Conservation (phyloP, 2,888 invertebrate species). For the Ctenicera cuprea region DNA sequence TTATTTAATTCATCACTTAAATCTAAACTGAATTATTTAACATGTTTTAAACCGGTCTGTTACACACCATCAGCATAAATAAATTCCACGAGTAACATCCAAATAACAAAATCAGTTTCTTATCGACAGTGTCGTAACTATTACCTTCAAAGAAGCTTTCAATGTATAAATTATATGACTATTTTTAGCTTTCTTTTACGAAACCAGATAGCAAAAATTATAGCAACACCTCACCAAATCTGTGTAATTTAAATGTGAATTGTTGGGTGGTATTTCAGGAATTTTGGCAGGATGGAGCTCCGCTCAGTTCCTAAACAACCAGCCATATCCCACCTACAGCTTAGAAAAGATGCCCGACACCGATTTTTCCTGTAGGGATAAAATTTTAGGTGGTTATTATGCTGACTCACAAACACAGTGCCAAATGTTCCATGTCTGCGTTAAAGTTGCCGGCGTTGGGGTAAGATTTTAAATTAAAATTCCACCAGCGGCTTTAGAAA, state of each 20-base stretch:
- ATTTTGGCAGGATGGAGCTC: constrained; percentile 64
- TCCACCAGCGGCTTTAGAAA: background rate
- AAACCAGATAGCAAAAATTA: background rate
- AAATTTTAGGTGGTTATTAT: constrained; percentile 92
- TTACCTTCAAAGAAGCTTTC: background rate
- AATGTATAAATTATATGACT: background rate
- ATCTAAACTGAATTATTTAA: background rate
- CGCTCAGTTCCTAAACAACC: constrained; percentile 69
- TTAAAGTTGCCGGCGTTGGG: constrained; percentile 87
- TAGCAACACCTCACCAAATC: background rate
- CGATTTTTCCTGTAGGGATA: constrained; percentile 87
- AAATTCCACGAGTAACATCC: background rate
- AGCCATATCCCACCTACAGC: constrained; percentile 75
- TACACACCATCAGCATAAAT: background rate
- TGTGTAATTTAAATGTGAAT: background rate
- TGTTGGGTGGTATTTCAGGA: constrained; percentile 60
- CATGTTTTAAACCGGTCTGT: constrained; percentile 5
- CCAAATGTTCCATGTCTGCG: constrained; percentile 93
- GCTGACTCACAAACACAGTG: constrained; percentile 91
- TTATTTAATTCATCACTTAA: constrained; percentile 1
- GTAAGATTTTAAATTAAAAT: constrained; percentile 68
- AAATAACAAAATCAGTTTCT: background rate
- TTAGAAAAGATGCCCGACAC: constrained; percentile 78
- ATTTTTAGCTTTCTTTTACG: background rate
- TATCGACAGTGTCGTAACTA: background rate